Evolutionary conservation across 2,888 invertebrate species (phyloP), one percentile per base, ranked within the genome.

Genomic region (Andrena camellia): DNA sequence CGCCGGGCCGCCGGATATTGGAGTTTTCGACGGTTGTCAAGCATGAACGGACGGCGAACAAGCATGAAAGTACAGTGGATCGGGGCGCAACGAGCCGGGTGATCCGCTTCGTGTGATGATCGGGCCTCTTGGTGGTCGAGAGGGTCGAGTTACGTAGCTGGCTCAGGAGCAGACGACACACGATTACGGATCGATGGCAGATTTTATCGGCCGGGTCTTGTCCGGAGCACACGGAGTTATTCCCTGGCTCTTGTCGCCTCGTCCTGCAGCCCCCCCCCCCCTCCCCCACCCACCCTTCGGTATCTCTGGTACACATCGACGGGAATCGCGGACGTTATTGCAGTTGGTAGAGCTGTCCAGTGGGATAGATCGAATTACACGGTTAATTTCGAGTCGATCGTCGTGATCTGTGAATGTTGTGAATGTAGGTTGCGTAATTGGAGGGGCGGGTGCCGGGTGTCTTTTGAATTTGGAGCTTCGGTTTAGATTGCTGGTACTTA

Each of bases 1-100:
- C 23, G 23, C 23, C 54, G 54, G 10, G 29, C 35, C 71, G 17
- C 48, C 86, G 86, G 86, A 86, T 86, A 86, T 86, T 86, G 86
- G 84, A 86, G 78, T 85, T 86, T 86, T 86, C 78, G 71, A 66
- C 70, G 77, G 62, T 83, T 33, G 80, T 84, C 59, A 81, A 29
- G 71, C 42, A 52, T n/a, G n/a, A n/a, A n/a, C 35, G 67, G 20
- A 50, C 57, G 42, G 42, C 60, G 76, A 35, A 72, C 75, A 73
- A 50, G 78, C 75, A 74, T 78, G 78, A 78, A 84, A 86, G 75
- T 71, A 84, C 54, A 64, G 59, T 63, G 69, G 77, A 84, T 80
- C 77, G 73, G 29, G 69, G 42, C 60, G 78, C 79, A 74, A 73
- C 79, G 81, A 75, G 67, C 78, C 82, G 84, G 70, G 69, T 82